phyloP scores from a whole-genome alignment of 2,797 vertebrate genomes.

The Novumbra hubbsi region DNA sequence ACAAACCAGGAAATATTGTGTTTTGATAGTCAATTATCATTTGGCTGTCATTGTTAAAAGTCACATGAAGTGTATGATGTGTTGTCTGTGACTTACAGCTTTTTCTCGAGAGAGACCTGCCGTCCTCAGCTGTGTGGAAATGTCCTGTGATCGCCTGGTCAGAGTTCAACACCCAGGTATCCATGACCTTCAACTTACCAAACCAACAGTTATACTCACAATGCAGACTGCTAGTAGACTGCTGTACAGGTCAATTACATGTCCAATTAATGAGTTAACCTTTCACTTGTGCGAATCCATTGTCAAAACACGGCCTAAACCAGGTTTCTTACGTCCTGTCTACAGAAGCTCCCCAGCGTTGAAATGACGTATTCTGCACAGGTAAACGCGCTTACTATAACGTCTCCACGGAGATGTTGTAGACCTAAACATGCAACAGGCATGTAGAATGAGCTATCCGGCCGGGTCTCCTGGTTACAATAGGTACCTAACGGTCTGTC shows the following conservation, averaged over 20 bases:
- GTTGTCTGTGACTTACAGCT: slow-evolving; percentile 42
- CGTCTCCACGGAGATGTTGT: not conserved
- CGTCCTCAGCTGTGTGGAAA: slow-evolving; percentile 26
- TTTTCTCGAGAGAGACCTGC: slow-evolving; percentile 59
- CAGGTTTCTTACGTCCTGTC: slow-evolving; percentile 20
- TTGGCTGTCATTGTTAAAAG: too few species aligned
- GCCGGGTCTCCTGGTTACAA: not conserved
- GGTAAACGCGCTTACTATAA: slow-evolving; percentile 58
- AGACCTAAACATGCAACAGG: not conserved
- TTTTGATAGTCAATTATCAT: too few species aligned
- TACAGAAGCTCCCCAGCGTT: slow-evolving; percentile 58
- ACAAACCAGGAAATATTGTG: too few species aligned
- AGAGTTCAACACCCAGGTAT: slow-evolving; percentile 58
- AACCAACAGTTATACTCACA: not conserved
- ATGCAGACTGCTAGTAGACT: not conserved
- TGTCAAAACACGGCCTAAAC: not conserved
- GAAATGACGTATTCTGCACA: slow-evolving; percentile 58
- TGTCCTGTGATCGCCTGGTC: slow-evolving; percentile 49
- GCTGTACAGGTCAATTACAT: not conserved
- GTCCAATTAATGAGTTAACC: not conserved
- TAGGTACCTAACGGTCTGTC: not conserved
- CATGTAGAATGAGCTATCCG: not conserved
- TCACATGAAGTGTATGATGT: not conserved
- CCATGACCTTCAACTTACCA: slow-evolving; percentile 9
- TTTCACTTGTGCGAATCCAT: not conserved